These are phyloP conservation scores for Proterorhinus semilunaris DNA, from an alignment of 2,113 vertebrate species.

Conservation along the genomic window DNA sequence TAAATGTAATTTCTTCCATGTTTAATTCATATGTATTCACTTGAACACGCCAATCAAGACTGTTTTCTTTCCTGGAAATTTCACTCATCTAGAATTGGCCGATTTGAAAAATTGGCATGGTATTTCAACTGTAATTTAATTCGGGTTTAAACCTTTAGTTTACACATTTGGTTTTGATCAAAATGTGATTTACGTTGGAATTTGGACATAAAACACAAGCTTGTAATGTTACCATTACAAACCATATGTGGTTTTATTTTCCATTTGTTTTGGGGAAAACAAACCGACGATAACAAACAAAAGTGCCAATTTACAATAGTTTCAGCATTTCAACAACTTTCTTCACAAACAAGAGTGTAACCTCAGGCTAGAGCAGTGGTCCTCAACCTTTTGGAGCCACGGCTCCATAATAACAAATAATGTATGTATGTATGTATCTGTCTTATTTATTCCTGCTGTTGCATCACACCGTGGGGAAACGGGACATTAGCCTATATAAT, in stretches of 20 bases:
- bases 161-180: neutral
- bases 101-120: neutral
- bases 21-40: neutral
- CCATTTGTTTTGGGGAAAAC: neutral
- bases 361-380: no score
- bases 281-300: neutral
- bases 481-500: no score
- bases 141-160: neutral
- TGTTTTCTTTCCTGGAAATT: neutral
- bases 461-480: no score
- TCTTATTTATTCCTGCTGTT: no score
- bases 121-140: neutral
- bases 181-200: neutral
- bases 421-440: no score
- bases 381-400: no score
- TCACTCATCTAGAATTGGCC: neutral
- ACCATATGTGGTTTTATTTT: neutral
- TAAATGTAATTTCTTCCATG: neutral
- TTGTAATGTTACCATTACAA: neutral
- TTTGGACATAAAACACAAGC: neutral
- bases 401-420: no score
- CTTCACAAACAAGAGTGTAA: no score
- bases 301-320: neutral
- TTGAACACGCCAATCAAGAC: neutral
- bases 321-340: neutral